A percentile compares a stretch with the other conserved stretches of the same genome.
These are phyloP conservation scores for Drosophila mulleri DNA, from an alignment of 2,888 invertebrate species.

Conservation along the genomic window DNA sequence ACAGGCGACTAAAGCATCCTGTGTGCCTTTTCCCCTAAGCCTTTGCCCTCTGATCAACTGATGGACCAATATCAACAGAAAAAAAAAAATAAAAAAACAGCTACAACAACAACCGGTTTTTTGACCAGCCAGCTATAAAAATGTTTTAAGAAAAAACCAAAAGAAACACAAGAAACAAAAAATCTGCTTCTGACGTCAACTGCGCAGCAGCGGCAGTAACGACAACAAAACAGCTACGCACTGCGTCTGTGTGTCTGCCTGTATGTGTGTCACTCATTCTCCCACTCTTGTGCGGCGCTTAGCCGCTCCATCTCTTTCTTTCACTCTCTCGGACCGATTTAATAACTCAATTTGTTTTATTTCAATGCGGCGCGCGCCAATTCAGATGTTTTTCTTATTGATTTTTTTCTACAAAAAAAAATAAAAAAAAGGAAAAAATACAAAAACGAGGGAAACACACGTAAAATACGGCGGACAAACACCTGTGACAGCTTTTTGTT, in stretches of 20 bases:
- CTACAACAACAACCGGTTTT: slow-evolving; percentile 70
- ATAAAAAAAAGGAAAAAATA: slow-evolving; percentile 6
- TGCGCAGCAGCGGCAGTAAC: slow-evolving; percentile 57
- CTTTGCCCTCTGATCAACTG: slow-evolving; percentile 17
- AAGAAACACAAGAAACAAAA: slow-evolving; percentile 36
- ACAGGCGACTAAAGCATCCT: slow-evolving; percentile 31
- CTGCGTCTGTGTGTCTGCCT: slow-evolving; percentile 41
- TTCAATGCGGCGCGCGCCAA: slow-evolving; percentile 57
- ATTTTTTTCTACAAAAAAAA: slow-evolving; percentile 33
- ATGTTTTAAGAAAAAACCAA: slow-evolving; percentile 46
- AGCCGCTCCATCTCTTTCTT: slow-evolving; percentile 7
- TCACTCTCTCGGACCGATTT: slow-evolving; percentile 21
- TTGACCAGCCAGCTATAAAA: slow-evolving; percentile 63
- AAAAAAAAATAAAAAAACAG: slow-evolving; percentile 40
- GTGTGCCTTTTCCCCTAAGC: slow-evolving; percentile 5
- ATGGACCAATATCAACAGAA: slow-evolving; percentile 50
- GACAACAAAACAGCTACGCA: slow-evolving; percentile 49
- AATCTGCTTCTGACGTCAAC: slow-evolving; percentile 75
- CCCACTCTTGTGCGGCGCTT: slow-evolving; percentile 25
- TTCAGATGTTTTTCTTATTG: slow-evolving; percentile 60
- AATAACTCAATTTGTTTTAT: slow-evolving; percentile 67
- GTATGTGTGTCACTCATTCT: slow-evolving; percentile 34
- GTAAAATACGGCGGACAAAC: slow-evolving; percentile 19
- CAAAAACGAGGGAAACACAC: slow-evolving; percentile 26
- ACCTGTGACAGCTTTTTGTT: slow-evolving; percentile 61